Evolutionary conservation across 2,797 vertebrate species (phyloP).

Genomic region (Vireo griseus): DNA sequence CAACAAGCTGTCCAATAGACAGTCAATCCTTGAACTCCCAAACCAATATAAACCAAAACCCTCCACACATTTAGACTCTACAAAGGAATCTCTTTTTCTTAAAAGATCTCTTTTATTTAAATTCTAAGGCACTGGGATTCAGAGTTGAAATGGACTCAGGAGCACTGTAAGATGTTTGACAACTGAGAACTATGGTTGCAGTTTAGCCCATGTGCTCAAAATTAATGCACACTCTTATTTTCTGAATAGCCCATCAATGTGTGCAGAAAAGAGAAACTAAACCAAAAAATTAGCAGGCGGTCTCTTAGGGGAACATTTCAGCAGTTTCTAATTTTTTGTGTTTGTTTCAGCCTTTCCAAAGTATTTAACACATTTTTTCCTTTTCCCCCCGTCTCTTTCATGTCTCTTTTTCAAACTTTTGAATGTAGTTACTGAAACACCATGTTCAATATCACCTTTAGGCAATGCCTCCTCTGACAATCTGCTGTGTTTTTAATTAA

Average conservation of each 20-base stretch:
- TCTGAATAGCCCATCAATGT: neutral
- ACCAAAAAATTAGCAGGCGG: neutral
- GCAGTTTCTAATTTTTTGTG: neutral
- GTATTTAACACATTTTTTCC: neutral
- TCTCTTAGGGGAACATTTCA: neutral
- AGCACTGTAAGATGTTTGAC: neutral
- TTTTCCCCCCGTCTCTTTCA: neutral
- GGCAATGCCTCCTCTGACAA: neutral
- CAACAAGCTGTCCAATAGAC: neutral
- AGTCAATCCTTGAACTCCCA: neutral
- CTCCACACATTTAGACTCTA: accelerated
- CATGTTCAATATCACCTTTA: neutral
- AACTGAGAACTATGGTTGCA: neutral
- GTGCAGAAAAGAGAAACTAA: neutral
- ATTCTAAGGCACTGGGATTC: neutral
- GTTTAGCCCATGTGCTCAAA: neutral
- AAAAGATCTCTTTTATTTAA: neutral
- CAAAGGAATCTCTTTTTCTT: neutral
- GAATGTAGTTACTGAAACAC: neutral
- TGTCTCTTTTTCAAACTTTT: neutral
- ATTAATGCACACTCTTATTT: neutral
- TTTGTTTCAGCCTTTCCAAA: neutral
- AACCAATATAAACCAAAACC: neutral
- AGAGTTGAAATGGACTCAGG: neutral
- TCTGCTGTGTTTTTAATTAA: neutral